Conservation (phyloP, 2,113 vertebrate species). For the Coptodon rendalli region DNA sequence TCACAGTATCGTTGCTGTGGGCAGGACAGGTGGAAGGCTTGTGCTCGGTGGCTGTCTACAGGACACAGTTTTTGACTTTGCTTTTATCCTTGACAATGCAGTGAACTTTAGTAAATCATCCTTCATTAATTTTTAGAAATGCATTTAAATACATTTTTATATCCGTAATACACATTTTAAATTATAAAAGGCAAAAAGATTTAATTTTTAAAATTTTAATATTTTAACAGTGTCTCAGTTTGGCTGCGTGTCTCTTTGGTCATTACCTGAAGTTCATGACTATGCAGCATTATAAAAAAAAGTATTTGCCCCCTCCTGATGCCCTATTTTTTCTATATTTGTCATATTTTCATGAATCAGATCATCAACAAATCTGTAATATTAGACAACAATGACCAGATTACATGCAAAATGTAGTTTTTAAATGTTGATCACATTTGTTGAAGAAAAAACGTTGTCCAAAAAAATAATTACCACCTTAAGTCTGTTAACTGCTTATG, state of each 20-base stretch:
- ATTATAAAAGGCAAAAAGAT: neutral
- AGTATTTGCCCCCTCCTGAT: neutral
- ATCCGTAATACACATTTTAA: neutral
- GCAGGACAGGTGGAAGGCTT: slow-evolving; percentile 10
- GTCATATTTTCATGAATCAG: neutral
- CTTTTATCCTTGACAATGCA: neutral
- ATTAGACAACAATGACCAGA: neutral
- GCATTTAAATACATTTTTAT: neutral
- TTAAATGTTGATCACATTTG: neutral
- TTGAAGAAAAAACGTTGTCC: neutral
- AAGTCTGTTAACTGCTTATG: neutral
- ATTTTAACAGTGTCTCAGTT: neutral
- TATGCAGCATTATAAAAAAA: neutral
- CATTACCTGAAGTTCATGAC: neutral
- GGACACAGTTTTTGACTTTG: neutral
- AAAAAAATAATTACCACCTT: neutral
- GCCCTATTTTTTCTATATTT: neutral
- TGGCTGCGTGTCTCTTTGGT: neutral
- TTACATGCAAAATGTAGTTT: neutral
- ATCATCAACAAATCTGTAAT: neutral
- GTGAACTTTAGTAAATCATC: neutral
- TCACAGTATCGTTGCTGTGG: slow-evolving; percentile 18
- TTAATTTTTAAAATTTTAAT: neutral
- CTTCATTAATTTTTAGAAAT: neutral
- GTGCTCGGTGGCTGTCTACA: neutral